Percentiles rank a stretch among this genome's conserved stretches.
These are phyloP conservation scores for Callipepla californica DNA, from an alignment of 2,113 vertebrate genomes.

Conservation along the genomic window DNA sequence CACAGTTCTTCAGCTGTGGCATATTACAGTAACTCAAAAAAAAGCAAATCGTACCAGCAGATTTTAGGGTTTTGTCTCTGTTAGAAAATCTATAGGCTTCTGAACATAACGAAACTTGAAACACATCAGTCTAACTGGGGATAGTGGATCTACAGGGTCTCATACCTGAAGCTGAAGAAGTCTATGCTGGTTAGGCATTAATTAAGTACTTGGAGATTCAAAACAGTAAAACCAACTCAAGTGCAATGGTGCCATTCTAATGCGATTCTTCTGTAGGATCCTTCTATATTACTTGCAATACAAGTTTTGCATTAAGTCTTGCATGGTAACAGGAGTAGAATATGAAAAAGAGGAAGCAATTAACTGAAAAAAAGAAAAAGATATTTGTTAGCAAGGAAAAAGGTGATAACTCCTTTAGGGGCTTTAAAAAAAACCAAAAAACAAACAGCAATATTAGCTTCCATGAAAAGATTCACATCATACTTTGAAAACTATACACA, in stretches of 20 bases:
- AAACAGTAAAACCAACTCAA: neutral
- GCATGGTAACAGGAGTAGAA: neutral
- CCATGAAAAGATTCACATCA: neutral
- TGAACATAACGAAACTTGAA: neutral
- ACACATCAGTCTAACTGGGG: neutral
- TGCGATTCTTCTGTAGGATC: neutral
- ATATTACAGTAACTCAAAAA: neutral
- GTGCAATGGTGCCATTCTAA: neutral
- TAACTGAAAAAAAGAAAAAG: neutral
- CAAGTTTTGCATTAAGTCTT: neutral
- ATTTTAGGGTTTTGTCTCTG: neutral
- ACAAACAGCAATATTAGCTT: neutral
- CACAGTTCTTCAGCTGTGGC: too few species aligned
- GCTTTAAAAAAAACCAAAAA: too few species aligned
- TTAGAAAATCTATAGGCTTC: neutral
- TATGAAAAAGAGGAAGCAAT: neutral
- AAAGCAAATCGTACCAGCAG: neutral
- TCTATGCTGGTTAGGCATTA: neutral
- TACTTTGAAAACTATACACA: neutral
- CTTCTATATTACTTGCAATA: neutral
- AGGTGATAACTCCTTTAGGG: constrained; percentile 15
- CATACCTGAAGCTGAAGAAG: neutral
- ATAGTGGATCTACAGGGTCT: neutral
- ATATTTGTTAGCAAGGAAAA: constrained; percentile 5
- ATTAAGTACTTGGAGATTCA: neutral